Evolutionary conservation across 1,140 invertebrate species (phyloP), one percentile per base, ranked within the genome.

Genomic region (Paralvinella palmiformis): DNA sequence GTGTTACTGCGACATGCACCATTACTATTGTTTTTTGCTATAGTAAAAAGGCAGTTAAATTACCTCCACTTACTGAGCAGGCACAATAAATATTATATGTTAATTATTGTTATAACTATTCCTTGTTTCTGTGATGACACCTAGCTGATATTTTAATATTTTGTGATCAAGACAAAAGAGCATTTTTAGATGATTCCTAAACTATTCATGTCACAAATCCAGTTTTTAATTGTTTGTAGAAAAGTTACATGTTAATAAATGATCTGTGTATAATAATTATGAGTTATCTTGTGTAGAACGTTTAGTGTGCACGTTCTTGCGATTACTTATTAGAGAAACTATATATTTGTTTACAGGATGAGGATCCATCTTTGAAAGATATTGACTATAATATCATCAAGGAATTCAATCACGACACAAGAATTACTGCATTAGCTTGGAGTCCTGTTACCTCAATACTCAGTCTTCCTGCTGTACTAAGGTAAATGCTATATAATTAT

Each of bases 371-470:
- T 61, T 67, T 73, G 0, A 65, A 74, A 20, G 71, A 70, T 35
- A 66, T 77, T 59, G 70, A 72, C 27, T 76, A 67, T 65, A 69
- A 69, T 50, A 59, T 53, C 15, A 36, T 77, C 2, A 57, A 57
- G 41, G 72, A 75, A 27, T 72, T 77, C 41, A 70, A 74, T 29
- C 71, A 71, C 65, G 71, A 71, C 24, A 64, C 63, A 35, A 64
- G 64, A 45, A 65, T 72, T 7, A 67, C 69, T 36, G 68, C 73
- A 10, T 62, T 78, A n/a, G 70, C 74, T 3, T 78, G 75, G 75
- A 75, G 73, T 58, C 75, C 75, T 45, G 69, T 71, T 36, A 73
- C 76, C 10, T 67, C 70, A 5, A 44, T 63, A 17, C 31, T 17
- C 52, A 29, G 60, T 13, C 36, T 73, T 32, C 71, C 69, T 45